These are phyloP conservation scores for Teleiodes luculella DNA, from an alignment of 2,888 invertebrate genomes.

Conservation along the genomic window DNA sequence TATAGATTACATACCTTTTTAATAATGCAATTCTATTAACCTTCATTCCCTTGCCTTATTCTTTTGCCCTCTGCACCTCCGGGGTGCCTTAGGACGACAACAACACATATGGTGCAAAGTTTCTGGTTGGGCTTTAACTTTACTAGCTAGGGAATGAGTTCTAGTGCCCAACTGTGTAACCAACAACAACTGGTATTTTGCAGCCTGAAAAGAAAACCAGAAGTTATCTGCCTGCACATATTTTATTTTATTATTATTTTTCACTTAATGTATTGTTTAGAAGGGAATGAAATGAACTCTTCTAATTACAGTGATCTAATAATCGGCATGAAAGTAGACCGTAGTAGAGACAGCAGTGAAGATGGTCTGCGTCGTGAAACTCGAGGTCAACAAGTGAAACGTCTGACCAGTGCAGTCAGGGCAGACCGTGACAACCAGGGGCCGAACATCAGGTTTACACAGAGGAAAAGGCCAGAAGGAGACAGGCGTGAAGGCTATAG, in stretches of 20 bases:
- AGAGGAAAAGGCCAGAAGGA: constrained; percentile 35
- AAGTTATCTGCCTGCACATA: no score
- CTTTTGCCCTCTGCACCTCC: no score
- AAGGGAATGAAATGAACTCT: not conserved
- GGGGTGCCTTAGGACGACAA: no score
- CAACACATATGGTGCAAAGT: no score
- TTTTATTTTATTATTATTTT: not conserved
- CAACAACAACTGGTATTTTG: no score
- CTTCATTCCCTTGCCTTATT: no score
- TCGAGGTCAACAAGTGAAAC: constrained; percentile 76
- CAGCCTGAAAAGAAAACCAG: no score
- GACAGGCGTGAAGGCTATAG: not conserved
- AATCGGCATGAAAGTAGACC: constrained; percentile 88
- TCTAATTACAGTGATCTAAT: constrained; percentile 80
- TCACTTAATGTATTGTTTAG: not conserved
- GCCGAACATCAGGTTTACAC: constrained; percentile 37
- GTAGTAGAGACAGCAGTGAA: constrained; percentile 56
- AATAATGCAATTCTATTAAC: no score
- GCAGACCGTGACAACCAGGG: constrained; percentile 20
- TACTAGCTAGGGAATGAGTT: no score
- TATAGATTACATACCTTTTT: no score
- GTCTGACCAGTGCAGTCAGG: constrained; percentile 56
- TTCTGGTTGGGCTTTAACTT: no score
- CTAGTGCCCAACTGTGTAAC: no score
- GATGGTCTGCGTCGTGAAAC: constrained; percentile 45